Evolutionary conservation across 92 coral and sea anemone species (phyloP).

Genomic region (Palythoa grandiflora): DNA sequence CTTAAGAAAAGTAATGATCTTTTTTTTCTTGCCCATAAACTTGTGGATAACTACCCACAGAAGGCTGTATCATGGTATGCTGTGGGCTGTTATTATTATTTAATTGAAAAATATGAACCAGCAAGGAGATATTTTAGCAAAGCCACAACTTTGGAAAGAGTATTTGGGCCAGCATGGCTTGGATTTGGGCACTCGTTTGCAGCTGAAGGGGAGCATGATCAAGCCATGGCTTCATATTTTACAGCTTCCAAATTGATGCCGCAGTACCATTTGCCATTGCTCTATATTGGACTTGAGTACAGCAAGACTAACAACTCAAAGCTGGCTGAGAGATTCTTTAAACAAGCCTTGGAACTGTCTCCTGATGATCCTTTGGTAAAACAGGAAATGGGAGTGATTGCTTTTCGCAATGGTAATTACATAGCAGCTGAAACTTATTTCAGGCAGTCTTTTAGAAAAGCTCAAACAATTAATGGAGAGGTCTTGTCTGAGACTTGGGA

Average conservation of each 20-base stretch:
- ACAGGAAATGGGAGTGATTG: slow-evolving; percentile 99
- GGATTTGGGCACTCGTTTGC: slow-evolving; percentile 99
- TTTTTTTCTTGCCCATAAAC: slow-evolving; percentile 91
- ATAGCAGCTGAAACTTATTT: slow-evolving; percentile 85
- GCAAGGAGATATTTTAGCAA: slow-evolving; percentile 97
- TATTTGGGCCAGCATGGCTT: slow-evolving; percentile 99
- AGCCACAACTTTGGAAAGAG: slow-evolving; percentile 86
- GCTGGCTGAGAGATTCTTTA: slow-evolving; percentile 93
- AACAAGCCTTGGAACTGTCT: slow-evolving; percentile 83
- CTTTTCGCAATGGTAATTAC: slow-evolving; percentile 91
- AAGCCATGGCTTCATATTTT: slow-evolving; percentile 99
- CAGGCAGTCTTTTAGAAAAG: slow-evolving; percentile 91
- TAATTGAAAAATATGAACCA: slow-evolving; percentile 93
- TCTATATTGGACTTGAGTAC: slow-evolving; percentile 95
- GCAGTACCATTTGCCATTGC: slow-evolving; percentile 89
- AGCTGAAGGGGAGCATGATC: slow-evolving; percentile 99
- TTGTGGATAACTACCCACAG: slow-evolving; percentile 97
- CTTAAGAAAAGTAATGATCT: slow-evolving; percentile 93
- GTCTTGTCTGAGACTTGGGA: slow-evolving; percentile 97
- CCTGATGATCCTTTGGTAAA: slow-evolving; percentile 96
- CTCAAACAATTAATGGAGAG: slow-evolving; percentile 80
- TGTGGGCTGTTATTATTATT: slow-evolving; percentile 95
- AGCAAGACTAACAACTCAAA: slow-evolving; percentile 95
- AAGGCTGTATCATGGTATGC: slow-evolving; percentile 99
- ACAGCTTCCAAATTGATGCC: slow-evolving; percentile 98